Conservation (phyloP, 2,888 invertebrate genomes). For the Megalurothrips usitatus region DNA sequence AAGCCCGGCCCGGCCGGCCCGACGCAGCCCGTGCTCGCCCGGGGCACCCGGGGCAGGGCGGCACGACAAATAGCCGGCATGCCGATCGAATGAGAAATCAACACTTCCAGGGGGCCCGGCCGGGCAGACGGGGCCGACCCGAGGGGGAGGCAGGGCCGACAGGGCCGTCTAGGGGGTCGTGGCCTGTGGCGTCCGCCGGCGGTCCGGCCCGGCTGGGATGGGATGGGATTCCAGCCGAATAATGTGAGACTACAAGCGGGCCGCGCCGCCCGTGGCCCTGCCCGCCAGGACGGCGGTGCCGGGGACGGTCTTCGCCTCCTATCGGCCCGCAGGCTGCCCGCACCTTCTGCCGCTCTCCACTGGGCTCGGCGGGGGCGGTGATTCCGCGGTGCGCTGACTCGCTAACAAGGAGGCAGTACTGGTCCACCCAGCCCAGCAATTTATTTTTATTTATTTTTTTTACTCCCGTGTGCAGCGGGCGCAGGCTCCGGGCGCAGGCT, state of each 20-base stretch:
- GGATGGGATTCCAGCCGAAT: no score
- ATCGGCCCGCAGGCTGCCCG: no score
- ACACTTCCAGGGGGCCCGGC: not conserved
- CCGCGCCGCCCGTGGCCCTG: not conserved
- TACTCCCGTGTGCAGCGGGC: not conserved
- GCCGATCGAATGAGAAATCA: conserved; percentile 19
- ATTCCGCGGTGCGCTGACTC: no score
- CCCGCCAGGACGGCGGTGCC: not conserved
- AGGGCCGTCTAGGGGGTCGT: not conserved
- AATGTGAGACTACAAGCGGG: not conserved
- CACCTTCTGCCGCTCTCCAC: no score
- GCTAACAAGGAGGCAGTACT: no score
- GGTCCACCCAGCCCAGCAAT: not conserved
- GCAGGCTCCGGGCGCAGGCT: not conserved
- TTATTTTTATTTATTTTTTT: not conserved
- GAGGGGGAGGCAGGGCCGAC: not conserved
- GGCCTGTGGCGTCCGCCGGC: no score
- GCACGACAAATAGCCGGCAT: conserved; percentile 14
- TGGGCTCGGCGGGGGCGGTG: not conserved
- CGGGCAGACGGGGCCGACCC: not conserved
- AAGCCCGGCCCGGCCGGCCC: not conserved
- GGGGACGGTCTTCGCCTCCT: not conserved
- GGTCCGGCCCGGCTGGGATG: no score
- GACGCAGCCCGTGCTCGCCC: not conserved
- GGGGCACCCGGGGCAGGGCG: not conserved